These are phyloP conservation scores for Rhombomys opimus DNA, from an alignment of 2,113 vertebrate species.

Conservation along the genomic window DNA sequence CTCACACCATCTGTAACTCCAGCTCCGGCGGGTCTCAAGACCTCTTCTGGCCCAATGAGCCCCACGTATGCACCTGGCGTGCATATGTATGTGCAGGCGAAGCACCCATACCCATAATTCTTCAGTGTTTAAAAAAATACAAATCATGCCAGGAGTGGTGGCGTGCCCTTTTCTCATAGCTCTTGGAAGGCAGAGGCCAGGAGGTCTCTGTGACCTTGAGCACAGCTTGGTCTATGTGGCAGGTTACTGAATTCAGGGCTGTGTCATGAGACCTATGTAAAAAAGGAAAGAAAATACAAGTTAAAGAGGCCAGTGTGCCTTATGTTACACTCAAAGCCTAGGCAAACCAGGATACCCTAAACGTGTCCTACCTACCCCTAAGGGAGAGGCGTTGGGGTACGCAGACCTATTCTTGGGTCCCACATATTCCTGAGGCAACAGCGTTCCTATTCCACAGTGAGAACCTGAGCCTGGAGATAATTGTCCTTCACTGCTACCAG, in stretches of 20 bases:
- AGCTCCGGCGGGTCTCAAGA: not conserved
- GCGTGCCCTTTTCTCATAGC: not conserved
- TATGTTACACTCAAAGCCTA: not conserved
- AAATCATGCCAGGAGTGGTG: not conserved
- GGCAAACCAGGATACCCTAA: not conserved
- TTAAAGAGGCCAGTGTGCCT: not conserved
- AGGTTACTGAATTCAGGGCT: not conserved
- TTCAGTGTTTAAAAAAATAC: not conserved
- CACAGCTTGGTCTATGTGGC: not conserved
- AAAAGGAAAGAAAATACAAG: not conserved
- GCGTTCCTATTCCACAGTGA: not conserved
- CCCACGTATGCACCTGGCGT: not conserved
- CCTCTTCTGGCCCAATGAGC: not conserved
- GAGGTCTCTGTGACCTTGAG: not conserved
- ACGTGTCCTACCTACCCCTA: not conserved
- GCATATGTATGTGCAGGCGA: not conserved
- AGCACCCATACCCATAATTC: not conserved
- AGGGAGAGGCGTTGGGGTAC: not conserved
- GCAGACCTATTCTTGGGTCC: not conserved
- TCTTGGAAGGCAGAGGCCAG: not conserved
- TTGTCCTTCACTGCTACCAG: not conserved
- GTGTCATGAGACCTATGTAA: not conserved
- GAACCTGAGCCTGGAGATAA: not conserved
- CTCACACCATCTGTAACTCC: not conserved
- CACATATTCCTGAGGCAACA: fast-evolving